Base-by-base conservation (phyloP, 1,140 invertebrate genomes). In the Eupeodes corollae region DNA sequence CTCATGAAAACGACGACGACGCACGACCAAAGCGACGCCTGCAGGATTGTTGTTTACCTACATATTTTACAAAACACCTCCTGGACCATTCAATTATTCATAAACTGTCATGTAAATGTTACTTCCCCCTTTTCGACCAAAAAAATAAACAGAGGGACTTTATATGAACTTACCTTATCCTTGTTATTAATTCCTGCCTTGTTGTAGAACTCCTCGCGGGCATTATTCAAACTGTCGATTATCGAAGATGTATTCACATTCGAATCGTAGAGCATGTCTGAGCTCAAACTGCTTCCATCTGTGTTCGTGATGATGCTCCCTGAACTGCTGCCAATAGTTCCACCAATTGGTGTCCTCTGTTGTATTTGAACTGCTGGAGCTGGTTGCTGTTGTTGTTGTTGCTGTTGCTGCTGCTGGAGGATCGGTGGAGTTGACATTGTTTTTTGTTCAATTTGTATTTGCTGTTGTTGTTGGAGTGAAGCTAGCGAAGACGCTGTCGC, bases 171-270 rank as follows among this genome's bases (percentile, higher is more conserved):
- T 48, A 67, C 64, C 64, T 67, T 67, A 53, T 65, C 61, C 55
- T 67, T 67, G 39, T 44, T 52, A 19, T 57, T 48, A 32, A 49
- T n/a, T 16, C 33, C 37, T 13, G 42, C 63, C 51, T 46, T 46
- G 45, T 33, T 33, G 44, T 64, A 65, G 43, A 62, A 57, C 56
- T 68, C 64, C 11, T 58, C 52, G 37, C 58, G 57, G 46, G 61
- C 46, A 26, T 58, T 60, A 50, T 57, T 65, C 34, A 68, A 56
- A 49, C 62, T 68, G 50, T 68, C 65, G 47, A 68, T 65, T 37
- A 68, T 53, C 16, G 65, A 65, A 21, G 65, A 66, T 10, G 65
- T 60, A 54, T 63, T 67, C 42, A 67, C 63, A 49, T 67, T 62
- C 5, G 49, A 49, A 59, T 67, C 63, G 38, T 67, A 67, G 39